Base-by-base conservation (phyloP, 1,140 invertebrate genomes). In the Halictus rubicundus region DNA sequence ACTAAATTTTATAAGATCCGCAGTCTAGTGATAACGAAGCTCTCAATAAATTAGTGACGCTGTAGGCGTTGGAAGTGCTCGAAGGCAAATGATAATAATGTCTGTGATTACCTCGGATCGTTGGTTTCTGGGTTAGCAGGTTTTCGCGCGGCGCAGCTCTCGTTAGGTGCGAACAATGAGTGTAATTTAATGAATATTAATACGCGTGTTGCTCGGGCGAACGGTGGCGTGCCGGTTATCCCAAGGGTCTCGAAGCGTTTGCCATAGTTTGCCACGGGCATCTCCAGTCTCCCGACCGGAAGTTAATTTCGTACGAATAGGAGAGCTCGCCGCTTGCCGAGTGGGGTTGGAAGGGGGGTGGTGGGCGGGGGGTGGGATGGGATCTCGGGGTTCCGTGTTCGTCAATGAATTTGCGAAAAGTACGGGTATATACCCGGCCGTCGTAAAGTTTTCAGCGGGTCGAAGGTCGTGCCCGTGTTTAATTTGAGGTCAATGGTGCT, bases 401-500 rank as follows among this genome's bases (percentile, higher is more conserved):
- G 78, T 76, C 46, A 76, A 80, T 75, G 69, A 78, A 60, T 80
- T 80, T 74, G 25, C 39, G 37, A 57, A 54, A 75, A 57, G 65
- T 37, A 64, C 60, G 63, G 32, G 70, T 54, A n/a, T n/a, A n/a
- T n/a, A 57, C 19, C 19, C 16, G 49, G 25, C 14, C 46, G 52
- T 75, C 39, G 84, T 70, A 77, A 86, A 86, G 54, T 86, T 85
- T 63, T 46, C 71, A 71, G 39, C 75, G 61, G 74, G 61, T 49
- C 75, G 80, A 78, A 82, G 83, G 80, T 80, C 70, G 81, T 57
- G 61, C 75, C 72, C 61, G 59, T 57, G 78, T 87, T 83, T 83
- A 87, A 87, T 87, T 86, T 84, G 85, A 86, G 85, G 85, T 87
- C 85, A 87, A 86, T 87, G 81, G 84, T 83, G 37, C 85, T 86